Conservation (phyloP, 2,888 invertebrate species). For the Notocelia uddmanniana region DNA sequence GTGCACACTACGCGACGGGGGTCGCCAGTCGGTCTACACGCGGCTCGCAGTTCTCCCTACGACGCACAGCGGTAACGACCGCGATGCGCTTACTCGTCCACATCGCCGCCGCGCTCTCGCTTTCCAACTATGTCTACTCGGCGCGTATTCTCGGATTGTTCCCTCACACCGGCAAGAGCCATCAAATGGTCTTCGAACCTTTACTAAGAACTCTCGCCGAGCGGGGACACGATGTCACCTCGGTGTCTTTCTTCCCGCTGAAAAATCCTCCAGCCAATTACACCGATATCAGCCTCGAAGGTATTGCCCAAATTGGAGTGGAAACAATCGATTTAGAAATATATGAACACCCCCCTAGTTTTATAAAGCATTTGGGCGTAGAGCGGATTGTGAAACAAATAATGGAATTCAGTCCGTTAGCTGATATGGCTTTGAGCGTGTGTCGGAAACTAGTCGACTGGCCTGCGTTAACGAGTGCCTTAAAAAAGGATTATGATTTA, state of each 20-base stretch:
- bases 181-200: slow-evolving; percentile 87
- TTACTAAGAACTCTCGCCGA: slow-evolving; percentile 82
- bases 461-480: slow-evolving; percentile 67
- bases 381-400: slow-evolving; percentile 62
- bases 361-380: slow-evolving; percentile 61
- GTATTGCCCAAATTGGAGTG: slow-evolving; percentile 67
- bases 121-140: slow-evolving; percentile 60
- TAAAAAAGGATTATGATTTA: slow-evolving; percentile 86
- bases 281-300: slow-evolving; percentile 76
- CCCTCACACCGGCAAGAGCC: slow-evolving; percentile 87
- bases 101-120: slow-evolving; percentile 56
- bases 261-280: slow-evolving; percentile 77
- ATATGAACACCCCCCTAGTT: slow-evolving; percentile 60
- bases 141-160: slow-evolving; percentile 86
- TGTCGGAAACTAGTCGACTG: slow-evolving; percentile 73
- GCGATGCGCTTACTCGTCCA: slow-evolving; percentile 64
- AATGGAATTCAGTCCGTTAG: slow-evolving; percentile 64
- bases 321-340: slow-evolving; percentile 67
- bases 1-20: slow-evolving; percentile 26
- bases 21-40: slow-evolving; percentile 40
- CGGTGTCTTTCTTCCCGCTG: slow-evolving; percentile 86
- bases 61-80: slow-evolving; percentile 51
- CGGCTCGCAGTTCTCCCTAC: slow-evolving; percentile 51
- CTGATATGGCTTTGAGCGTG: slow-evolving; percentile 66
- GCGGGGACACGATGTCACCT: slow-evolving; percentile 87